Percentiles rank a stretch among this genome's conserved stretches.
These are phyloP conservation scores for Onychostoma macrolepis DNA, from an alignment of 2,113 vertebrate genomes.

Conservation along the genomic window DNA sequence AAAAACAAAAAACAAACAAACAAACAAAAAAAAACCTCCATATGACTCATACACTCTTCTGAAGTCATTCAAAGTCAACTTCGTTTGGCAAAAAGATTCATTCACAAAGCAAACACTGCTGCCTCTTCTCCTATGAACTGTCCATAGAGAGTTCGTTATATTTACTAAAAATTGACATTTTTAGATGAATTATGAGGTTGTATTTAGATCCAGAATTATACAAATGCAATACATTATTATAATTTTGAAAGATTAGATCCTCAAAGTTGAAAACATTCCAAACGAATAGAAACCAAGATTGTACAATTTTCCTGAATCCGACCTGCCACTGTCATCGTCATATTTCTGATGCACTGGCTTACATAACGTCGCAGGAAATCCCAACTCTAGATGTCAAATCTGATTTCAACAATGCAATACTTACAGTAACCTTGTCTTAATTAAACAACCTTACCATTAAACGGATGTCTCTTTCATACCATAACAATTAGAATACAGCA, in stretches of 20 bases:
- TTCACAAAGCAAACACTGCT: background rate
- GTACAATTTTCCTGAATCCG: background rate
- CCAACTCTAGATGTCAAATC: slow-evolving; percentile 27
- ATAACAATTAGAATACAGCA: slow-evolving; percentile 44
- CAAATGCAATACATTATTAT: background rate
- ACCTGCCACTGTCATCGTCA: background rate
- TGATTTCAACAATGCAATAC: slow-evolving; percentile 30
- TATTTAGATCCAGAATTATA: background rate
- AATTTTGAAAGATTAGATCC: background rate
- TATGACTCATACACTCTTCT: too few relatives aligned
- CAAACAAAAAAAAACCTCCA: too few relatives aligned
- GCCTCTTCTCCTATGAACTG: background rate
- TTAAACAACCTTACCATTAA: slow-evolving; percentile 43
- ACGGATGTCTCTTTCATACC: slow-evolving; percentile 31
- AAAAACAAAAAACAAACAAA: too few relatives aligned
- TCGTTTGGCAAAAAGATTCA: too few relatives aligned
- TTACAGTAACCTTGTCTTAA: slow-evolving; percentile 37
- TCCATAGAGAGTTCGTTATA: background rate
- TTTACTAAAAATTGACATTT: background rate
- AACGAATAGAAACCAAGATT: background rate
- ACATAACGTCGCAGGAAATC: background rate
- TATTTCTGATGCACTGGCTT: background rate
- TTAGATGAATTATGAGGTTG: too few relatives aligned
- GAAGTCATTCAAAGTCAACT: too few relatives aligned
- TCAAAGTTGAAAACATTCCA: background rate